phyloP scores from a whole-genome alignment of 2,113 vertebrate species.

The Budorcas taxicolor region DNA sequence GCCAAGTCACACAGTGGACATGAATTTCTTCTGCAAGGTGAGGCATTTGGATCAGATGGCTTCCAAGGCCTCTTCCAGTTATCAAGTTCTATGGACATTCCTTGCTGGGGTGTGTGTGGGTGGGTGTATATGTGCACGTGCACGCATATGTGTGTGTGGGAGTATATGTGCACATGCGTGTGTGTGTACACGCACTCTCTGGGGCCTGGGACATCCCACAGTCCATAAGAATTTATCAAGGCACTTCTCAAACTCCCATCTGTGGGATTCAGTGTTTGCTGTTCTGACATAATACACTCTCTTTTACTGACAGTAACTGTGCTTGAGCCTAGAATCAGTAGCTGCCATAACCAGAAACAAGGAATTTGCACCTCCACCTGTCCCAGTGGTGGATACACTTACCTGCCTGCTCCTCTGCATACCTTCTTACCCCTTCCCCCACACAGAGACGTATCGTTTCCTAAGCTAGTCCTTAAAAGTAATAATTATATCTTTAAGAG shows the following conservation, averaged over 20 bases:
- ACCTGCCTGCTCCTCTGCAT: background rate
- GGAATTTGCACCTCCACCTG: background rate
- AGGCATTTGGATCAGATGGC: conserved; percentile 4
- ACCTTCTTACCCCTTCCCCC: background rate
- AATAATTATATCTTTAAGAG: conserved; percentile 32
- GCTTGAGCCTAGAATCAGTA: conserved; percentile 29
- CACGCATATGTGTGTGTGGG: background rate
- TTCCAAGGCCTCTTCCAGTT: background rate
- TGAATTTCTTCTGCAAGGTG: background rate
- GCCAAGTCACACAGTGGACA: background rate
- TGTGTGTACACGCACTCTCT: background rate
- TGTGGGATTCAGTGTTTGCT: background rate
- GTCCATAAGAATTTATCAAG: background rate
- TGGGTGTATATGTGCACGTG: background rate
- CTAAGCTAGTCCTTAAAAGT: conserved; percentile 6
- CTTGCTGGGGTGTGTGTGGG: background rate
- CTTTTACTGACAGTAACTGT: conserved; percentile 8
- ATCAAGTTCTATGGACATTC: background rate
- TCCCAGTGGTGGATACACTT: background rate
- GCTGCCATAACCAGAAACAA: conserved; percentile 10
- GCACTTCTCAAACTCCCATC: background rate
- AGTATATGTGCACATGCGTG: fast-evolving
- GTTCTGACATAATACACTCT: background rate
- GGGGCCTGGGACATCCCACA: background rate
- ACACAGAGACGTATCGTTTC: background rate